phyloP scores from a whole-genome alignment of 2,797 vertebrate species.

The Myoxocephalus aenaeus region DNA sequence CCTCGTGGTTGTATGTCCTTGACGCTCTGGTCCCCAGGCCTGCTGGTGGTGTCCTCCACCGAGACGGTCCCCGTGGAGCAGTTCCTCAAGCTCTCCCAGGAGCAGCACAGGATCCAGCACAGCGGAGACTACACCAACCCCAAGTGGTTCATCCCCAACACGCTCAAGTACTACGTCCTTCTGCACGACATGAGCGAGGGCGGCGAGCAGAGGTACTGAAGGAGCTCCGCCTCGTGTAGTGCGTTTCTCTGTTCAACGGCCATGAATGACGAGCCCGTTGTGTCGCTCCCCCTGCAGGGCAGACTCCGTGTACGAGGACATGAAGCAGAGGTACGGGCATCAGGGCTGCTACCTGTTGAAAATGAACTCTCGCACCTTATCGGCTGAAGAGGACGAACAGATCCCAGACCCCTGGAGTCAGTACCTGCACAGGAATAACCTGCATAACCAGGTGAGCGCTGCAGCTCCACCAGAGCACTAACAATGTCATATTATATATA shows the following conservation, averaged over 20 bases:
- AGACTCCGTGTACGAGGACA: constrained; percentile 95
- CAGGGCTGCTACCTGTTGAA: constrained; percentile 97
- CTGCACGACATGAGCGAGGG: constrained; percentile 93
- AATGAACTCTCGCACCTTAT: constrained; percentile 91
- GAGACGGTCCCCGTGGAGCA: constrained; percentile 94
- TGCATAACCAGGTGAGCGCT: constrained; percentile 87
- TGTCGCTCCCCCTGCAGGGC: constrained; percentile 82
- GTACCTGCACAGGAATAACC: constrained; percentile 92
- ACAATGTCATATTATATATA: too few relatives aligned
- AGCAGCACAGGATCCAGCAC: constrained; percentile 97
- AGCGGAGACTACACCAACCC: constrained; percentile 93
- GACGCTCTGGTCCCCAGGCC: constrained; percentile 82
- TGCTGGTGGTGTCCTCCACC: constrained; percentile 95
- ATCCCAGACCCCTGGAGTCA: constrained; percentile 99
- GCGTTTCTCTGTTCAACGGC: background rate
- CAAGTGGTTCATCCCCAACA: constrained; percentile 99
- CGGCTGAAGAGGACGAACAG: constrained; percentile 90
- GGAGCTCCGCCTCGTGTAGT: background rate
- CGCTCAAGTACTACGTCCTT: constrained; percentile 97
- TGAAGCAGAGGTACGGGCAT: constrained; percentile 96
- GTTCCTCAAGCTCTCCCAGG: constrained; percentile 96
- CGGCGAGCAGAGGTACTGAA: constrained; percentile 92
- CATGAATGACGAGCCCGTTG: background rate
- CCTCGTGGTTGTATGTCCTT: constrained; percentile 62
- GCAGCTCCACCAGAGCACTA: too few relatives aligned